Evolutionary conservation across 1,140 invertebrate genomes (phyloP).

Genomic region (Apis florea): DNA sequence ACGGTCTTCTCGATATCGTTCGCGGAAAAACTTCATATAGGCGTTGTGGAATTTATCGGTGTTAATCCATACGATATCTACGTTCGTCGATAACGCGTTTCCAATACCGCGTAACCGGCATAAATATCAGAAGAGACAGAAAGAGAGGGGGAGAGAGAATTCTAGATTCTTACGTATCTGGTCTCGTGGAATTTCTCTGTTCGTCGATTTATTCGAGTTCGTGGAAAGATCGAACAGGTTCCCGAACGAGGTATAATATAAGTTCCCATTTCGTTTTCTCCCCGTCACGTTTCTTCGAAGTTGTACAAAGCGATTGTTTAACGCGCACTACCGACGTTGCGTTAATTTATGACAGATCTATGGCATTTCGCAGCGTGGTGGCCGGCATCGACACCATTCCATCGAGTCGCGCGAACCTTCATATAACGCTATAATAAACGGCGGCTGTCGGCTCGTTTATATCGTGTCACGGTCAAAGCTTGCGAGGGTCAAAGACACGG

Average conservation of each 20-base stretch:
- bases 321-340: neutral
- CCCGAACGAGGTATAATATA: neutral
- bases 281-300: neutral
- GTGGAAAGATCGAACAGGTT: neutral
- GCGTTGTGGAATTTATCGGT: slow-evolving; percentile 26
- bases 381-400: slow-evolving; percentile 29
- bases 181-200: neutral
- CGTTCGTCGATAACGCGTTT: slow-evolving; percentile 39
- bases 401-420: slow-evolving; percentile 26
- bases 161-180: neutral
- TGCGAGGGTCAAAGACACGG: slow-evolving; percentile 61
- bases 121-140: neutral
- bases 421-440: slow-evolving; percentile 47
- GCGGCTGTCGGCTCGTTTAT: slow-evolving; percentile 54
- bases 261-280: no score
- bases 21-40: slow-evolving; percentile 8
- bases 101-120: slow-evolving; percentile 36
- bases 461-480: slow-evolving; percentile 63
- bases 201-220: neutral
- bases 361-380: neutral
- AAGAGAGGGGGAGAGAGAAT: no score
- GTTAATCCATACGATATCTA: slow-evolving; percentile 52
- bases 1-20: neutral
- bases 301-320: neutral
- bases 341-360: slow-evolving; percentile 25